Evolutionary conservation across 2,888 invertebrate species (phyloP).

Genomic region (Atethmia centrago): DNA sequence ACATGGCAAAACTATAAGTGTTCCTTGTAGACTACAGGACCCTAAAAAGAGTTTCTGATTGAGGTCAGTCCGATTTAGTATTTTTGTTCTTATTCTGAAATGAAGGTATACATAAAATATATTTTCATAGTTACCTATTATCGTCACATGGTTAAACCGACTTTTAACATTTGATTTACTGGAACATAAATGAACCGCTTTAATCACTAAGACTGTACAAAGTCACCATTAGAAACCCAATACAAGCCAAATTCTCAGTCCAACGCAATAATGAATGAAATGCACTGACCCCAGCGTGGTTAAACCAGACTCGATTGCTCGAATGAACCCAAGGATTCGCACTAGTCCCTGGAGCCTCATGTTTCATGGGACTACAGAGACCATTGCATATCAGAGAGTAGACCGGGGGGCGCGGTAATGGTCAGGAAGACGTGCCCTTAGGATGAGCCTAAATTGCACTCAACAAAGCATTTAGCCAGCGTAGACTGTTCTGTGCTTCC

Average conservation of each 20-base stretch:
- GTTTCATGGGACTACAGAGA: too few relatives aligned
- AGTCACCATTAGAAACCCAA: not conserved
- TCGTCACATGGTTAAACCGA: not conserved
- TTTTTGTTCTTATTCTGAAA: conserved; percentile 9
- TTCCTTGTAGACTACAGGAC: too few relatives aligned
- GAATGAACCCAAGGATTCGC: too few relatives aligned
- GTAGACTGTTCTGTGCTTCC: not conserved
- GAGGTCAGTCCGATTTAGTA: not conserved
- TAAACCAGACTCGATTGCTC: too few relatives aligned
- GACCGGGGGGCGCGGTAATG: too few relatives aligned
- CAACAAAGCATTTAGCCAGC: not conserved
- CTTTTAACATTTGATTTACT: not conserved
- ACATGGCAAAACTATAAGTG: too few relatives aligned
- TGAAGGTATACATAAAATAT: not conserved
- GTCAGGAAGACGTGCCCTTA: too few relatives aligned
- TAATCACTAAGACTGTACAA: not conserved
- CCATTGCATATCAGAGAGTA: too few relatives aligned
- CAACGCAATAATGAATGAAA: not conserved
- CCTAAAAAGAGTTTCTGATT: conserved; percentile 28
- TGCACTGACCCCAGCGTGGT: too few relatives aligned
- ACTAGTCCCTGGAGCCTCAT: too few relatives aligned
- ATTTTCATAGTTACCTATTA: not conserved
- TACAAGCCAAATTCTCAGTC: not conserved
- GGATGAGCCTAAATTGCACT: not conserved
- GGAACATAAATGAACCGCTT: not conserved